A percentile compares a stretch with the other conserved stretches of the same genome.
Evolutionary conservation across 1,140 invertebrate genomes (phyloP).

Genomic region (Apis dorsata): DNA sequence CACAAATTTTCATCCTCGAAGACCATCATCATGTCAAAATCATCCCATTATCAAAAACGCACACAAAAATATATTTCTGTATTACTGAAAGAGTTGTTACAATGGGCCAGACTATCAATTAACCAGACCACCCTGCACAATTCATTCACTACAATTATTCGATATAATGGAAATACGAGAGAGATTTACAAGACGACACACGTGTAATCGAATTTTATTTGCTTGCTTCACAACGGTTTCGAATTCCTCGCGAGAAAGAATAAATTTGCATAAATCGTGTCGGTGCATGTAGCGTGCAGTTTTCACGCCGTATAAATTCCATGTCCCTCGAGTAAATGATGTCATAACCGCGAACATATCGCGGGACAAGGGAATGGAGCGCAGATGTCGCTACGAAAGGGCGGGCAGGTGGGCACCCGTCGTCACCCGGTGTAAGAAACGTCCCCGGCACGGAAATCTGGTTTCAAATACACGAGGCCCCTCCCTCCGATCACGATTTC

Average conservation of each 20-base stretch:
- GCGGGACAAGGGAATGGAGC: slow-evolving; percentile 2
- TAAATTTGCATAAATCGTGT: neutral
- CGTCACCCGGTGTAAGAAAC: slow-evolving; percentile 26
- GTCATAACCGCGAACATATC: slow-evolving; percentile 29
- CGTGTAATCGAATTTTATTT: too few relatives aligned
- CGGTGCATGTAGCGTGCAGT: neutral
- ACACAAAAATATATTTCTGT: too few relatives aligned
- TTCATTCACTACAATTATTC: neutral
- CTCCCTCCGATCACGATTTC: slow-evolving; percentile 44
- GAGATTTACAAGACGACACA: too few relatives aligned
- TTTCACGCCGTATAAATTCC: slow-evolving; percentile 34
- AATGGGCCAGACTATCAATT: too few relatives aligned
- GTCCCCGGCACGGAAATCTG: neutral
- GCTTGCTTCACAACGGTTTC: neutral
- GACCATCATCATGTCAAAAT: too few relatives aligned
- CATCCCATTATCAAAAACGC: too few relatives aligned
- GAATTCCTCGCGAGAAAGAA: neutral
- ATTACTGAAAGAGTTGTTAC: too few relatives aligned
- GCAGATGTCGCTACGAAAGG: slow-evolving; percentile 12
- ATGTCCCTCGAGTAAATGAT: slow-evolving; percentile 32
- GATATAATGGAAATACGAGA: neutral
- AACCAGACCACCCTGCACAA: too few relatives aligned
- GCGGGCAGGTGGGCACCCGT: slow-evolving; percentile 23
- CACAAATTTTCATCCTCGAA: too few relatives aligned
- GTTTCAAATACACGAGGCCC: slow-evolving; percentile 7